These are phyloP conservation scores for Habropoda laboriosa DNA, from an alignment of 1,140 invertebrate genomes.

Conservation along the genomic window DNA sequence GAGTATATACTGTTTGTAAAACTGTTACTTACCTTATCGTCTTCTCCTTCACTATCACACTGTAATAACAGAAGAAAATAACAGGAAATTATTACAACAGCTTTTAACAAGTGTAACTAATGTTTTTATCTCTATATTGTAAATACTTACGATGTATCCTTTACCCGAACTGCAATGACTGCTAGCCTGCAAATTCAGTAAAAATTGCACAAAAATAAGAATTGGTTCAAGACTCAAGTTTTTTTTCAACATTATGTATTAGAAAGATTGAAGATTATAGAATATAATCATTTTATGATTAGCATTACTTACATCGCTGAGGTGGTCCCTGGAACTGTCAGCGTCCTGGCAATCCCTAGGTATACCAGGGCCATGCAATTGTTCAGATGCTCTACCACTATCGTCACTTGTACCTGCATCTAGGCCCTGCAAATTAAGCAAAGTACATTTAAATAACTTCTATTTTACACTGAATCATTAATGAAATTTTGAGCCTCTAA, in stretches of 20 bases:
- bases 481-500: background rate
- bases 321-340: constrained; percentile 89
- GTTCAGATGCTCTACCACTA: constrained; percentile 89
- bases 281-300: background rate
- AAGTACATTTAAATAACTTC: background rate
- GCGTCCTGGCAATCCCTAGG: constrained; percentile 85
- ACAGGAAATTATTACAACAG: constrained; percentile 30
- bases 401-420: constrained; percentile 90
- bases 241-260: background rate
- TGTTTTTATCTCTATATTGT: constrained; percentile 31
- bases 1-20: background rate
- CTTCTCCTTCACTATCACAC: constrained; percentile 95
- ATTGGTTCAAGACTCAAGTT: background rate
- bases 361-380: constrained; percentile 88
- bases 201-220: background rate
- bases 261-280: background rate
- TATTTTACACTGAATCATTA: background rate
- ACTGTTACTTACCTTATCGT: constrained; percentile 88
- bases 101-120: background rate
- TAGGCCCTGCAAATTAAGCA: constrained; percentile 82
- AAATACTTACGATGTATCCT: constrained; percentile 93
- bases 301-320: constrained; percentile 87
- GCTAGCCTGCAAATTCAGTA: constrained; percentile 86
- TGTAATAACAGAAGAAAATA: constrained; percentile 83
- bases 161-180: constrained; percentile 93